phyloP scores from a whole-genome alignment of 1,140 invertebrate species.

The Platorchestia sp. region DNA sequence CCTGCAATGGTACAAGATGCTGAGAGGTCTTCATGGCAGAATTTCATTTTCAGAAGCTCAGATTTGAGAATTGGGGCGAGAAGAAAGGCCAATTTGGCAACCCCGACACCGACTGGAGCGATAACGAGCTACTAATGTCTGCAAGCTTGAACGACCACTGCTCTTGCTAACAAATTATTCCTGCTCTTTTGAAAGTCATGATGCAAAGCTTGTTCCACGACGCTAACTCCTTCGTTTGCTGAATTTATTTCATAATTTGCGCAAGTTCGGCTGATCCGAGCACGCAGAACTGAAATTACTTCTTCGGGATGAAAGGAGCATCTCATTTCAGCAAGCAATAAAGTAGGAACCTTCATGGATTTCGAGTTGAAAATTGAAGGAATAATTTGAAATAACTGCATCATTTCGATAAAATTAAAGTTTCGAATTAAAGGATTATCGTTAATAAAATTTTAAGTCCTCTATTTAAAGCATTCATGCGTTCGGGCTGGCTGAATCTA shows the following conservation, averaged over 20 bases:
- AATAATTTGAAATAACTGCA: too few relatives aligned
- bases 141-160: neutral
- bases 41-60: too few relatives aligned
- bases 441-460: too few relatives aligned
- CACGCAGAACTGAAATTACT: neutral
- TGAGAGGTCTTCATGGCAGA: too few relatives aligned
- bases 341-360: neutral
- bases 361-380: too few relatives aligned
- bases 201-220: neutral
- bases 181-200: neutral
- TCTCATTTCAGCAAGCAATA: neutral
- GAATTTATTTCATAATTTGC: neutral
- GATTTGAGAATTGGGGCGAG: too few relatives aligned
- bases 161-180: slow-evolving; percentile 21
- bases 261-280: neutral
- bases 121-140: slow-evolving; percentile 44
- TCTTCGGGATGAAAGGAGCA: neutral
- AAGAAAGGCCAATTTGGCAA: too few relatives aligned
- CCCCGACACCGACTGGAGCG: neutral
- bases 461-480: too few relatives aligned
- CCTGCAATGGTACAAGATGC: too few relatives aligned
- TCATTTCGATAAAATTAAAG: too few relatives aligned
- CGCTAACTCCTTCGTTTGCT: neutral
- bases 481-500: too few relatives aligned
- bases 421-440: too few relatives aligned